Evolutionary conservation across 2,797 vertebrate species (phyloP).

Genomic region (Okamejei kenojei): DNA sequence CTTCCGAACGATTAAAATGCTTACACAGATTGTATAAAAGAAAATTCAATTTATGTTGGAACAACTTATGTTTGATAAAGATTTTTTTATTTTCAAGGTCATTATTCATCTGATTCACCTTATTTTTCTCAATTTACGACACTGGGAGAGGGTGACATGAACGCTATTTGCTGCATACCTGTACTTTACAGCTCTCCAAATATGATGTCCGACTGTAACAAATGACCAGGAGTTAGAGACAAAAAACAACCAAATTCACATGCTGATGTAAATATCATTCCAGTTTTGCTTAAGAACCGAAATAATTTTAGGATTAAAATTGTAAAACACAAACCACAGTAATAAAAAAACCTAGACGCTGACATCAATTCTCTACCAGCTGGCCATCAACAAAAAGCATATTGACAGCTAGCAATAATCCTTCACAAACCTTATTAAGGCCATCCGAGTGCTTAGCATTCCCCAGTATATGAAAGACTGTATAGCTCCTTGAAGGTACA

Average conservation of each 20-base stretch:
- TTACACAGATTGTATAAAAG: no score
- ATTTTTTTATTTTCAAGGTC: background rate
- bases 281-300: background rate
- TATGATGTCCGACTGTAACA: constrained; percentile 39
- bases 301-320: background rate
- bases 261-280: background rate
- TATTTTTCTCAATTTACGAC: background rate
- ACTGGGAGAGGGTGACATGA: background rate
- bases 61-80: background rate
- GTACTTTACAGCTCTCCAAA: constrained; percentile 39
- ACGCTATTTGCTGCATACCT: constrained; percentile 25
- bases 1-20: no score
- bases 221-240: constrained; percentile 21
- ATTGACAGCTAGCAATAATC: background rate
- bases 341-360: background rate
- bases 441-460: background rate
- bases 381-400: background rate
- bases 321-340: background rate
- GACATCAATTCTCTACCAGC: background rate
- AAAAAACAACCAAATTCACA: background rate
- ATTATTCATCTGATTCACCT: background rate
- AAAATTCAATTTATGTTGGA: background rate
- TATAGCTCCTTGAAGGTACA: background rate
- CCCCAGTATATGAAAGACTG: background rate
- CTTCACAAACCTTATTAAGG: background rate